A percentile compares a stretch with the other conserved stretches of the same genome.
Conservation (phyloP, 2,888 invertebrate species). For the Folsomia manolachei region DNA sequence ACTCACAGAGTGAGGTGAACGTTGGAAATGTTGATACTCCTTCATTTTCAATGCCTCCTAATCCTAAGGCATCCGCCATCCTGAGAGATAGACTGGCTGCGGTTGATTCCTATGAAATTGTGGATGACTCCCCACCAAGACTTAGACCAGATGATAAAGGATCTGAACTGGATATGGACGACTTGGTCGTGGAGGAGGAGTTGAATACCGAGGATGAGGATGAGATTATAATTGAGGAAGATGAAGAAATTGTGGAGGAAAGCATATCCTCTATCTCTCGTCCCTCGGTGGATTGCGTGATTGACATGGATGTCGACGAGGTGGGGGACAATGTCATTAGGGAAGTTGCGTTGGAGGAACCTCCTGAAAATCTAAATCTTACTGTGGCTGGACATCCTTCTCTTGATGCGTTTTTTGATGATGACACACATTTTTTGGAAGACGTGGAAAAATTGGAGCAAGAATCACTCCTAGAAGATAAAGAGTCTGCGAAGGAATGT, state of each 20-base stretch:
- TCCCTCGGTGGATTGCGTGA: neutral
- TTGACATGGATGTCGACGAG: neutral
- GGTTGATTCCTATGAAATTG: neutral
- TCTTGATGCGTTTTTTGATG: constrained; percentile 13
- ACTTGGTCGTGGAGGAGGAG: constrained; percentile 24
- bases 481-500: neutral
- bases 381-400: neutral
- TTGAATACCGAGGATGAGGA: constrained; percentile 8
- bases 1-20: too few species aligned
- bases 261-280: neutral
- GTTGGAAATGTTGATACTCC: too few species aligned
- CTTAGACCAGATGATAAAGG: neutral
- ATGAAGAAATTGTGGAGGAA: neutral
- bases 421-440: neutral
- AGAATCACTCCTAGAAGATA: neutral
- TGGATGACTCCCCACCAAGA: neutral
- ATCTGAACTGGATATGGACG: neutral
- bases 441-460: constrained; percentile 9
- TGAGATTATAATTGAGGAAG: constrained; percentile 24
- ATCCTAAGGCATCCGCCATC: too few species aligned
- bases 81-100: too few species aligned
- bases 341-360: neutral
- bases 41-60: too few species aligned
- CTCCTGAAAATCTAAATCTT: neutral
- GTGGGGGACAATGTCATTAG: neutral